Percentiles rank a stretch among this genome's conserved stretches.
These are phyloP conservation scores for Semnornis frantzii DNA, from an alignment of 2,113 vertebrate species.

Conservation along the genomic window DNA sequence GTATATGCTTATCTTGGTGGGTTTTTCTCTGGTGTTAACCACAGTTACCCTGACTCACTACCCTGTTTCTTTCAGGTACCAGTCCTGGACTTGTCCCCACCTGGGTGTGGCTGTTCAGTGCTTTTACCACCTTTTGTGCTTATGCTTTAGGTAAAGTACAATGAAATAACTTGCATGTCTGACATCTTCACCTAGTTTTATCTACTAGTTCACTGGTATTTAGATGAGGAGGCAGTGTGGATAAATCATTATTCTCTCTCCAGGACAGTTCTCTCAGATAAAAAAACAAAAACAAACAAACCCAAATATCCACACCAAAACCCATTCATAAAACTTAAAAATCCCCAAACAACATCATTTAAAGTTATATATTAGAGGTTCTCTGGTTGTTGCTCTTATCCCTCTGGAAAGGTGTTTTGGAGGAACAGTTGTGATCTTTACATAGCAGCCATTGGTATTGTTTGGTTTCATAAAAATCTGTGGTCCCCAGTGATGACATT, in stretches of 20 bases:
- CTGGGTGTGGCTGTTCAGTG: slow-evolving; percentile 68
- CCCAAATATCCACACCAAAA: accelerated
- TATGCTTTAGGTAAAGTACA: slow-evolving; percentile 69
- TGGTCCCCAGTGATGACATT: neutral
- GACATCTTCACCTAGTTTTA: neutral
- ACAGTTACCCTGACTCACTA: neutral
- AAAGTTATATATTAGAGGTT: neutral
- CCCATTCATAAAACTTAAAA: neutral
- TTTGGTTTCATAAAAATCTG: neutral
- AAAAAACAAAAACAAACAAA: neutral
- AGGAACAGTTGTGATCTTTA: neutral
- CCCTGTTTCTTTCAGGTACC: slow-evolving; percentile 33
- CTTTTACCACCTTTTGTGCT: slow-evolving; percentile 69
- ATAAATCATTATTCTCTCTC: neutral
- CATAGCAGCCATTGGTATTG: neutral
- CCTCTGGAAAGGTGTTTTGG: neutral
- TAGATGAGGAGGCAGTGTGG: neutral
- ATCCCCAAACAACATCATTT: neutral
- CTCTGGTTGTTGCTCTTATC: neutral
- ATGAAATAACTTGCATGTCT: neutral
- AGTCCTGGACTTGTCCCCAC: slow-evolving; percentile 64
- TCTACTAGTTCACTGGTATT: neutral
- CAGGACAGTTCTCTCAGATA: neutral
- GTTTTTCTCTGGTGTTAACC: slow-evolving; percentile 20
- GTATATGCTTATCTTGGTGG: neutral